A percentile compares a stretch with the other conserved stretches of the same genome.
These are phyloP conservation scores for Gandaritis pyraliata DNA, from an alignment of 2,888 invertebrate genomes.

Conservation along the genomic window DNA sequence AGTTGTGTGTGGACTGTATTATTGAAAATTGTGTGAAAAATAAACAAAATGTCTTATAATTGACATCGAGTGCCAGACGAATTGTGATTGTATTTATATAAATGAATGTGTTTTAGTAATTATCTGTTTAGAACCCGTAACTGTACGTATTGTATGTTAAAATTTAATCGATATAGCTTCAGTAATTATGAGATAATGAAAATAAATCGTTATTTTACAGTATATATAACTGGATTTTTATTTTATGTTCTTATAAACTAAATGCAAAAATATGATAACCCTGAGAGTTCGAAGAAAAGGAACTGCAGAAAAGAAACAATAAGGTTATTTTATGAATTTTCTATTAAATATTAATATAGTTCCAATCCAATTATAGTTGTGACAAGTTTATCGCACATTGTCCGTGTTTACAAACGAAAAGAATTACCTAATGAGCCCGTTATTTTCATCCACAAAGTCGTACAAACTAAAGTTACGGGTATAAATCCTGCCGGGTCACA, in stretches of 20 bases:
- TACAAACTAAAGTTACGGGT: conserved; percentile 24
- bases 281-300: too few species aligned
- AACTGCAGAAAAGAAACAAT: too few species aligned
- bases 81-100: conserved; percentile 69
- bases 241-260: conserved; percentile 24
- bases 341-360: too few species aligned
- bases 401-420: neutral
- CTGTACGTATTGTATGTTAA: conserved; percentile 64
- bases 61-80: conserved; percentile 77
- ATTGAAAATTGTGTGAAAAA: conserved; percentile 27
- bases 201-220: conserved; percentile 80
- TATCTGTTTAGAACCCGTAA: conserved; percentile 66
- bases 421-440: neutral
- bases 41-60: conserved; percentile 16
- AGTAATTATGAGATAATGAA: conserved; percentile 68
- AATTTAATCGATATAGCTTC: conserved; percentile 73
- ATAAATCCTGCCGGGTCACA: conserved; percentile 39
- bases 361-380: too few species aligned
- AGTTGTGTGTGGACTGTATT: conserved; percentile 16
- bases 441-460: conserved; percentile 17
- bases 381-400: too few species aligned
- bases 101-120: conserved; percentile 56
- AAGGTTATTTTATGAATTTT: too few species aligned
- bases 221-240: conserved; percentile 48
- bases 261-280: neutral